Conservation (phyloP, 2,113 vertebrate genomes). For the Plectropomus leopardus region DNA sequence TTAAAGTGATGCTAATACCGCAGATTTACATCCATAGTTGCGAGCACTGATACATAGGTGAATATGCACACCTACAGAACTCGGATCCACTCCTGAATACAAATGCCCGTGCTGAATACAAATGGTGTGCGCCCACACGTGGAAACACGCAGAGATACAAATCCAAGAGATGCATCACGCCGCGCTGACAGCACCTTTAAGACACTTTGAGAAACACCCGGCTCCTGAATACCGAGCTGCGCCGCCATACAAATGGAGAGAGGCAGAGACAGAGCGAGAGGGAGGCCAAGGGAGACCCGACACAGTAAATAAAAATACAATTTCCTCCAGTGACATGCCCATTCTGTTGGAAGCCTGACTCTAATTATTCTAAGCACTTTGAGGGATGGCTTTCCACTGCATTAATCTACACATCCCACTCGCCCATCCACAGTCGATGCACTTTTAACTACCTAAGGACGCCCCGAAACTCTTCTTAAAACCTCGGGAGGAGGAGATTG, state of each 20-base stretch:
- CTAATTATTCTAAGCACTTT: conserved; percentile 81
- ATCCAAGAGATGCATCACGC: conserved; percentile 76
- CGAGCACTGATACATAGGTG: conserved; percentile 13
- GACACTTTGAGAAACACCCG: conserved; percentile 73
- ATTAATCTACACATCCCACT: conserved; percentile 80
- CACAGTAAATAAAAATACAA: conserved; percentile 85
- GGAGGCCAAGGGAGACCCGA: conserved; percentile 73
- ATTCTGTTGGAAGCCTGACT: conserved; percentile 79
- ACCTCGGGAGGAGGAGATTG: conserved; percentile 64
- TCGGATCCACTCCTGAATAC: conserved; percentile 49
- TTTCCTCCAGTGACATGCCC: conserved; percentile 81
- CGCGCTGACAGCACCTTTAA: conserved; percentile 79
- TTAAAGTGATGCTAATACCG: conserved; percentile 59
- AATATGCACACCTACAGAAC: conserved; percentile 57
- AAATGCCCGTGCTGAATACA: conserved; percentile 52
- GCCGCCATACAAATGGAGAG: conserved; percentile 69
- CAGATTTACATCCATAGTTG: conserved; percentile 41
- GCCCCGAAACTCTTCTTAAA: conserved; percentile 67
- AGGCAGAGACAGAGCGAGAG: conserved; percentile 73
- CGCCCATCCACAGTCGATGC: conserved; percentile 73
- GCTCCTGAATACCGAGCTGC: conserved; percentile 57
- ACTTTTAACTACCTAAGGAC: conserved; percentile 78
- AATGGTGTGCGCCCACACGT: conserved; percentile 72
- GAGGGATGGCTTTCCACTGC: conserved; percentile 77
- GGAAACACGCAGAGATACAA: conserved; percentile 65